Evolutionary conservation across 2,888 invertebrate genomes (phyloP).

Genomic region (Coronaproctus castanopsis): DNA sequence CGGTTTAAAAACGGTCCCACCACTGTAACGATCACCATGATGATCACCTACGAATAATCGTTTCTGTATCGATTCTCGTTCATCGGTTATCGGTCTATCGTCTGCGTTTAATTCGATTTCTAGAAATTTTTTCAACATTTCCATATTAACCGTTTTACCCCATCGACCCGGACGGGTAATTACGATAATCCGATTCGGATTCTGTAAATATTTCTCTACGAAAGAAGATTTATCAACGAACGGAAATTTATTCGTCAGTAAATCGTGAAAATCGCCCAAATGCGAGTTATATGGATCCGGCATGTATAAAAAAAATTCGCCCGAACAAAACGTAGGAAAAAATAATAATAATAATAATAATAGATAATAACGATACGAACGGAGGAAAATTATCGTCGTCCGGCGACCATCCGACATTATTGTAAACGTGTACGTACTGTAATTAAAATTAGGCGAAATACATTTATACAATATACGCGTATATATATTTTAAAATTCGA

Average conservation of each 20-base stretch:
- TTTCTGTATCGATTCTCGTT: neutral
- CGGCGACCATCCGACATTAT: too few relatives aligned
- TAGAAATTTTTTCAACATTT: slow-evolving; percentile 2
- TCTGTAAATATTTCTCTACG: neutral
- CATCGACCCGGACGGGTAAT: slow-evolving; percentile 1
- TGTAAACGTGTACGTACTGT: too few relatives aligned
- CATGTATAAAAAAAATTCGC: too few relatives aligned
- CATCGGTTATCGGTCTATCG: neutral
- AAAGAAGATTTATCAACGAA: neutral
- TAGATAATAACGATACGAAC: too few relatives aligned
- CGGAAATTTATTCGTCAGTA: neutral
- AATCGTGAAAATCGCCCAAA: neutral
- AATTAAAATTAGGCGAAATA: too few relatives aligned
- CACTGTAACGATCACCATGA: neutral
- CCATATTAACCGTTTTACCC: slow-evolving; percentile 1
- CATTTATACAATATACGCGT: too few relatives aligned
- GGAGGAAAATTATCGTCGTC: too few relatives aligned
- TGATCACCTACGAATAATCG: neutral
- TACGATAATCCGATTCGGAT: neutral
- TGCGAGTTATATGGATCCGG: neutral
- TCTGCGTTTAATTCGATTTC: slow-evolving; percentile 1
- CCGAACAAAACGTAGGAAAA: too few relatives aligned
- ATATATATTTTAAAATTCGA: too few relatives aligned
- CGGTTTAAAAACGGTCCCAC: neutral
- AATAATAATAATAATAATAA: too few relatives aligned